Percentiles rank a stretch among this genome's conserved stretches.
phyloP scores from a whole-genome alignment of 2,888 invertebrate species.

The Drosophila heteroneura region DNA sequence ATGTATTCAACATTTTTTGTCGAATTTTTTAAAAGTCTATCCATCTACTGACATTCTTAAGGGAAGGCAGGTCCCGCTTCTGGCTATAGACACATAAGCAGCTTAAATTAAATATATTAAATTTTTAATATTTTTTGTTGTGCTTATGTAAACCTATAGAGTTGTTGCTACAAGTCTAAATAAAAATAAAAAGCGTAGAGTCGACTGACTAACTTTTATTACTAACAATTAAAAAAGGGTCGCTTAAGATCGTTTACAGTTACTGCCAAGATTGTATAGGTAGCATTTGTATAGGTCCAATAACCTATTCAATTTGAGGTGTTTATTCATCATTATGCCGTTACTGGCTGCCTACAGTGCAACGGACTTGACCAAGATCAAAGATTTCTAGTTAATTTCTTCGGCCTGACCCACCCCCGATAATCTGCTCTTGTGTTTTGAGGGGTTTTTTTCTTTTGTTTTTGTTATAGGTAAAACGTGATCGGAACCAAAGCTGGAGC shows the following conservation, averaged over 20 bases:
- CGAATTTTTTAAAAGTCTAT: background rate
- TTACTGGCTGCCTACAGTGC: conserved; percentile 30
- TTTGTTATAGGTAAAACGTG: conserved; percentile 56
- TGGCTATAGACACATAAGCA: background rate
- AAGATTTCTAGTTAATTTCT: conserved; percentile 29
- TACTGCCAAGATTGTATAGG: background rate
- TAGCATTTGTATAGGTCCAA: background rate
- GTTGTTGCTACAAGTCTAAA: background rate
- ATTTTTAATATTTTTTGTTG: background rate
- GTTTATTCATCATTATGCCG: conserved; percentile 5
- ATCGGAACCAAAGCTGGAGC: conserved; percentile 32
- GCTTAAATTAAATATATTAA: background rate
- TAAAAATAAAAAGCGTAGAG: no score
- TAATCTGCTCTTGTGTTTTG: background rate
- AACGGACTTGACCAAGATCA: conserved; percentile 51
- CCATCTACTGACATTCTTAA: no score
- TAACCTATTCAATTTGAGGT: background rate
- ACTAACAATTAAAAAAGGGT: background rate
- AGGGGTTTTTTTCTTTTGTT: background rate
- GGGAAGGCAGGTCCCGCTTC: background rate
- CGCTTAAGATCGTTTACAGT: conserved; percentile 14
- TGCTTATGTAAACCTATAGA: background rate
- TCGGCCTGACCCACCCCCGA: conserved; percentile 4
- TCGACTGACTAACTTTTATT: no score
- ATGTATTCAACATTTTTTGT: background rate